Percentiles rank a stretch among this genome's conserved stretches.
phyloP scores from a whole-genome alignment of 2,113 vertebrate species.

The Ardeotis arabs region DNA sequence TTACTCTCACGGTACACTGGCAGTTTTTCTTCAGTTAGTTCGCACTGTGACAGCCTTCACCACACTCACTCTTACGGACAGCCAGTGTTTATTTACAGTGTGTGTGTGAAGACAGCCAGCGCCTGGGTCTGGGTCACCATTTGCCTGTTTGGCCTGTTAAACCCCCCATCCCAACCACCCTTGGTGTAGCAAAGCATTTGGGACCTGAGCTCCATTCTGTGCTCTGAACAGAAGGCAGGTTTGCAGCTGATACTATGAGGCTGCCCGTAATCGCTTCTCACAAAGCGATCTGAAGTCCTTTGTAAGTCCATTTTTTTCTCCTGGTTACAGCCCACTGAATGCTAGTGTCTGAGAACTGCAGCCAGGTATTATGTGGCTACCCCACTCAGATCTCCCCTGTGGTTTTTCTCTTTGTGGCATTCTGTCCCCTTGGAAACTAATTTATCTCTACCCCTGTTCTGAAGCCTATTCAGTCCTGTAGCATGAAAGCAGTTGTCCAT shows the following conservation, averaged over 20 bases:
- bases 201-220: accelerated
- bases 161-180: accelerated
- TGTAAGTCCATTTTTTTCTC: accelerated
- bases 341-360: neutral
- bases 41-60: neutral
- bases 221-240: neutral
- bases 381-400: neutral
- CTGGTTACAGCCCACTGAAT: neutral
- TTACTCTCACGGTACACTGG: neutral
- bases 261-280: neutral
- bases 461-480: neutral
- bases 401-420: neutral
- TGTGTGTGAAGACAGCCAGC: neutral
- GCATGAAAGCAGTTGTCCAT: neutral
- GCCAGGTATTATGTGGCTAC: neutral
- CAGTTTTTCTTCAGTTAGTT: neutral
- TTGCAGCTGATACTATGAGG: neutral
- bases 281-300: neutral
- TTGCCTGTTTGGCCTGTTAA: neutral
- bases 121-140: neutral
- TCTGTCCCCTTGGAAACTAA: neutral
- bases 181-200: neutral
- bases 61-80: neutral
- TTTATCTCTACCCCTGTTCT: neutral
- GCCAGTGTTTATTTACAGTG: neutral